Conservation (phyloP, 2,888 invertebrate species). For the Cerastis leucographa region DNA sequence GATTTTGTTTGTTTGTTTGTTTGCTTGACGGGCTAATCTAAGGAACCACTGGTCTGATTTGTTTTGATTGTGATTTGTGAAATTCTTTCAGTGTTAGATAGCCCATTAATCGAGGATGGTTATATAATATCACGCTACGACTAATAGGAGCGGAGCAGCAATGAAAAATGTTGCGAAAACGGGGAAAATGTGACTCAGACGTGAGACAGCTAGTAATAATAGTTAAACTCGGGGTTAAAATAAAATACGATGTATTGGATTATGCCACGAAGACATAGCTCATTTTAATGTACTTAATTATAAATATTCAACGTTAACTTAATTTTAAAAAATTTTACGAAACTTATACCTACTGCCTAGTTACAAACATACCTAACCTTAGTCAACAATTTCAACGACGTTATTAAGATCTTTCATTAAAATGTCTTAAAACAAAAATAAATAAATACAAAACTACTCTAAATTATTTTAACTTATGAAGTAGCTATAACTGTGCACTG, state of each 20-base stretch:
- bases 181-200: too few species aligned
- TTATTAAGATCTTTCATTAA: constrained; percentile 44
- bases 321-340: constrained; percentile 28
- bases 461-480: constrained; percentile 29
- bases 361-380: constrained; percentile 40
- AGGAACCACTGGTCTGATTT: too few species aligned
- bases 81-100: too few species aligned
- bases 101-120: too few species aligned
- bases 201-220: too few species aligned
- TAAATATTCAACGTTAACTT: constrained; percentile 29
- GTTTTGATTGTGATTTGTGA: too few species aligned
- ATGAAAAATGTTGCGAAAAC: too few species aligned
- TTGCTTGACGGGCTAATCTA: too few species aligned
- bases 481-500: constrained; percentile 28
- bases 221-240: neutral
- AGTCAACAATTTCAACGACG: constrained; percentile 36
- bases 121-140: too few species aligned
- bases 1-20: too few species aligned
- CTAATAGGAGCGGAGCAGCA: too few species aligned
- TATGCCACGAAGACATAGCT: constrained; percentile 47
- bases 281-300: constrained; percentile 52
- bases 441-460: constrained; percentile 55
- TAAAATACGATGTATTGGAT: constrained; percentile 32
- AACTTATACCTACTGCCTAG: constrained; percentile 9
- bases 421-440: constrained; percentile 57